A percentile compares a stretch with the other conserved stretches of the same genome.
These are phyloP conservation scores for Regulus satrapa DNA, from an alignment of 2,113 vertebrate species.

Conservation along the genomic window DNA sequence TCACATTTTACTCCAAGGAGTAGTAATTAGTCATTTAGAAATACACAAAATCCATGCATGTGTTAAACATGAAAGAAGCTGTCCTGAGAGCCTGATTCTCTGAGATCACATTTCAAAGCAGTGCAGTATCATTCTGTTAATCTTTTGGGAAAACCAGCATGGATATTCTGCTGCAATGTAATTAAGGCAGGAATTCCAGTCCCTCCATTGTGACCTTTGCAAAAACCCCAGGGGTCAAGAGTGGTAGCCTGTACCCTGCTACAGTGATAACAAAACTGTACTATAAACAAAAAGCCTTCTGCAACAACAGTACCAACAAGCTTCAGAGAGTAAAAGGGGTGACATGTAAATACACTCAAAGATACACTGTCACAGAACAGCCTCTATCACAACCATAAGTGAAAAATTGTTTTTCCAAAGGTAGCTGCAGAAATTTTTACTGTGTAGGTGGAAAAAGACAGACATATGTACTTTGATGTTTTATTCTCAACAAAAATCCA, in stretches of 20 bases:
- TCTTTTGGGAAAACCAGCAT: slow-evolving; percentile 1
- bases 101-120: slow-evolving; percentile 36
- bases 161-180: neutral
- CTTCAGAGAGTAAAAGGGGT: rapidly evolving
- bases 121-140: neutral
- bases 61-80: neutral
- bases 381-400: rapidly evolving
- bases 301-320: neutral
- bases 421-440: neutral
- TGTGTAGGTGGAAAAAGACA: neutral
- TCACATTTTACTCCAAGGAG: neutral
- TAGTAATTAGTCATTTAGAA: neutral
- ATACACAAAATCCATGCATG: neutral
- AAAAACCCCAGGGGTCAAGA: neutral
- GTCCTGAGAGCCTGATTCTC: neutral
- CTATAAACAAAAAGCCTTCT: neutral
- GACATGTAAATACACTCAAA: neutral
- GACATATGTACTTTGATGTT: neutral
- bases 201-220: neutral
- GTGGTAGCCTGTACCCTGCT: neutral
- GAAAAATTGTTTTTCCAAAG: neutral
- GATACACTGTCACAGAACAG: neutral
- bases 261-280: neutral
- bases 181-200: slow-evolving; percentile 14
- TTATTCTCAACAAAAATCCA: neutral